These are phyloP conservation scores for Riptortus pedestris DNA, from an alignment of 1,140 invertebrate genomes.

Conservation along the genomic window DNA sequence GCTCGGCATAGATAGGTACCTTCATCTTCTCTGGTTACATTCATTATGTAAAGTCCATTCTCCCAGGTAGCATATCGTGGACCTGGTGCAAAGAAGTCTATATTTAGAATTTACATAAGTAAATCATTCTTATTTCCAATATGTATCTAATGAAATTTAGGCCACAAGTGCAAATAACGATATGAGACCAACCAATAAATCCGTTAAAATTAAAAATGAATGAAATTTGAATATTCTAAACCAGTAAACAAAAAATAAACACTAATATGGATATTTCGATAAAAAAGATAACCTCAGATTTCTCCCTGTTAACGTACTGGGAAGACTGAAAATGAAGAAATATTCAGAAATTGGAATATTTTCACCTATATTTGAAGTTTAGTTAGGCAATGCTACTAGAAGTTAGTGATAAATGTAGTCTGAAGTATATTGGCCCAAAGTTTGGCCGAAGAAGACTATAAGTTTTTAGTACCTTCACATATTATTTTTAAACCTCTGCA, in stretches of 20 bases:
- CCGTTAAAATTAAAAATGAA: too few species aligned
- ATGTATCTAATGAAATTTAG: not conserved
- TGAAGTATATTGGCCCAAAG: too few species aligned
- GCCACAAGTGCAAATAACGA: not conserved
- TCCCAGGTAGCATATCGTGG: constrained; percentile 27
- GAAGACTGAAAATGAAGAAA: too few species aligned
- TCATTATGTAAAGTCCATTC: constrained; percentile 34
- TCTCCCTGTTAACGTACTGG: too few species aligned
- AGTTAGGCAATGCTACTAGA: too few species aligned
- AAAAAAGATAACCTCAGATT: not conserved
- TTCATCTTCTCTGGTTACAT: constrained; percentile 33
- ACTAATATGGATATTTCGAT: not conserved
- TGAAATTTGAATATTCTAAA: not conserved
- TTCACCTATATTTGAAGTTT: too few species aligned
- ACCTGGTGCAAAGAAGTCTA: constrained; percentile 25
- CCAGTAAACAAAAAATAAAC: not conserved
- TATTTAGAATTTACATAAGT: not conserved
- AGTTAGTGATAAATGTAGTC: too few species aligned
- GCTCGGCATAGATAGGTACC: constrained; percentile 36
- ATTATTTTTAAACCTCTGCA: too few species aligned
- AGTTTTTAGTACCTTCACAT: too few species aligned
- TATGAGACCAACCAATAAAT: too few species aligned
- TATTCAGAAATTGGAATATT: too few species aligned
- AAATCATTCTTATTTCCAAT: not conserved
- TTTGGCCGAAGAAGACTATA: too few species aligned